Conservation (phyloP, 2,797 vertebrate species). For the Diplodus sargus region DNA sequence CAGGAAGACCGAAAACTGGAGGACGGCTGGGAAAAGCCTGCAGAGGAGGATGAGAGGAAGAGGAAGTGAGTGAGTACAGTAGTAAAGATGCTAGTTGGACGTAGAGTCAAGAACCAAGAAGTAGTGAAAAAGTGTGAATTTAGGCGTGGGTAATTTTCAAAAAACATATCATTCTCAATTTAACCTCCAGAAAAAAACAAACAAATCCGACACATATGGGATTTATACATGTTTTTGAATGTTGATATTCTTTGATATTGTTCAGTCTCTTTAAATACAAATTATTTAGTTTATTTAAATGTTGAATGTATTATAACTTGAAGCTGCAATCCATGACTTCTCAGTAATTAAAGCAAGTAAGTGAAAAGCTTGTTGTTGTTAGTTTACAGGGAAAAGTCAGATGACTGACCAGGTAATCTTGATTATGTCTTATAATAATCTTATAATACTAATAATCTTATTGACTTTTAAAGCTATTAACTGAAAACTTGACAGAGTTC, state of each 20-base stretch:
- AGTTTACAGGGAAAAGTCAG: background rate
- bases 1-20: constrained; percentile 81
- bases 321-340: background rate
- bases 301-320: background rate
- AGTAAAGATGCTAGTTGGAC: background rate
- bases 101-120: background rate
- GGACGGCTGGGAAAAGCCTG: constrained; percentile 72
- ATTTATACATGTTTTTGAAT: background rate
- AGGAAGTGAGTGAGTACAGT: background rate
- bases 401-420: background rate
- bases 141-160: background rate
- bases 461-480: too few relatives aligned
- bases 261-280: background rate
- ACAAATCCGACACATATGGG: background rate
- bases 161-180: background rate
- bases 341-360: background rate
- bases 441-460: too few relatives aligned
- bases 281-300: background rate
- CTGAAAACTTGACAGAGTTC: background rate
- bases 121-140: background rate
- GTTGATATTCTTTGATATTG: too few relatives aligned
- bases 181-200: background rate
- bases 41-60: background rate
- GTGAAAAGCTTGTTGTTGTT: background rate
- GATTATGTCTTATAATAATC: too few relatives aligned